These are phyloP conservation scores for Myopa testacea DNA, from an alignment of 2,888 invertebrate genomes.

Conservation along the genomic window DNA sequence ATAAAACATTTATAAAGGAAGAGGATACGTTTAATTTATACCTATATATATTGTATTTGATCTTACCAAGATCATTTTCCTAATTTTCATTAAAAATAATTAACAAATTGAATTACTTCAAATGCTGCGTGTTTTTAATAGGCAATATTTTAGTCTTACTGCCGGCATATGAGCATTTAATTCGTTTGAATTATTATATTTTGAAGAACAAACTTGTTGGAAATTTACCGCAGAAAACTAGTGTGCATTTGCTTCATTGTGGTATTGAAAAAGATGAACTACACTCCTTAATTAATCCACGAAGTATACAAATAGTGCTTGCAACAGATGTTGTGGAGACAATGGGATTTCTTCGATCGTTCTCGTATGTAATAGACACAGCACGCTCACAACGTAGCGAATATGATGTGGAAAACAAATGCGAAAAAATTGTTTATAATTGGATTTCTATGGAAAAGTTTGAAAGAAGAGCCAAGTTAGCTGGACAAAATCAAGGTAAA, in stretches of 20 bases:
- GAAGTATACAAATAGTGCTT: constrained; percentile 80
- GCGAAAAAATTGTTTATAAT: constrained; percentile 62
- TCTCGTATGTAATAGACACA: constrained; percentile 89
- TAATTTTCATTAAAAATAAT: background rate
- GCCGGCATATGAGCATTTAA: constrained; percentile 92
- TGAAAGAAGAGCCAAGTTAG: constrained; percentile 74
- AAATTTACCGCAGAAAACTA: constrained; percentile 49
- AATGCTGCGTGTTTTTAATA: constrained; percentile 14
- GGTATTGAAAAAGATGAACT: constrained; percentile 89
- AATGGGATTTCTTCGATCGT: constrained; percentile 90
- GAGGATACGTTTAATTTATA: too few relatives aligned
- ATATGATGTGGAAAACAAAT: constrained; percentile 44
- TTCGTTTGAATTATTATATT: constrained; percentile 77
- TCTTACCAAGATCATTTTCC: background rate
- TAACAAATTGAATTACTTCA: background rate
- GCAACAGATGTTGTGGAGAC: constrained; percentile 95
- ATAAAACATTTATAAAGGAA: too few relatives aligned
- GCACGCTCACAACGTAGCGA: constrained; percentile 68
- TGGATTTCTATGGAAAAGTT: constrained; percentile 79
- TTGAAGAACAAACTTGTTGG: constrained; percentile 61
- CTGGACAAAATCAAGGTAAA: constrained; percentile 40
- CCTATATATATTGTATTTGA: too few relatives aligned
- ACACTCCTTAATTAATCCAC: constrained; percentile 78
- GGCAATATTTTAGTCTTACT: constrained; percentile 88
- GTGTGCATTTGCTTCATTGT: constrained; percentile 75